Evolutionary conservation across 2,888 invertebrate species (phyloP), one percentile per base, ranked within the genome.

Genomic region (Diachrysia chrysitis): DNA sequence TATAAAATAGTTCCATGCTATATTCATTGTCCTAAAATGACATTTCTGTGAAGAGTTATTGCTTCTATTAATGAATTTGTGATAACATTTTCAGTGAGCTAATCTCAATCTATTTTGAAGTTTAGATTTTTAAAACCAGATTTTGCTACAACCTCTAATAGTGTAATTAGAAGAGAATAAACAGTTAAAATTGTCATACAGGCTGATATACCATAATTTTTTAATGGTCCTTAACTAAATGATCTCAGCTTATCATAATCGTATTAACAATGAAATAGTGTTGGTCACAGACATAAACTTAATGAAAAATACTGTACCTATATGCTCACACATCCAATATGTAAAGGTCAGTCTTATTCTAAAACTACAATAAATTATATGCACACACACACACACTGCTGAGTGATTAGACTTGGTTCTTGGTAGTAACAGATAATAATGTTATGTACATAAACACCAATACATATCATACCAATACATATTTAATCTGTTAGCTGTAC

Each of bases 111-210:
- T 14, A 14, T 9, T n/a, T 1, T 17, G 25, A 14, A 29, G 29
- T 17, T 10, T n/a, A 2, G 16, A 51, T 17, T 67, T 48, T 60
- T 73, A n/a, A 63, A 58, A 61, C 63, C 57, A 32, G n/a, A 46
- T 19, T 59, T 54, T 57, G 63, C 48, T 59, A 60, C 69, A 59
- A 46, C 37, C 17, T 35, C 32, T 0, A 12, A 21, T 54, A 56
- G 21, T 57, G 29, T 53, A 12, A 71, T 73, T 75, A 70, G 51
- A 53, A 57, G 10, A 14, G 25, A 53, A 59, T 62, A 65, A 64
- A 10, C 51, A 62, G 71, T 62, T 51, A 48, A 12, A 59, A 75
- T 65, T 63, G 65, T 9, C 61, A 65, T 17, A 23, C 35, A 23
- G 14, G 51, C 6, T n/a, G 42, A n/a, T 5, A 6, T 1, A 42